Conservation (phyloP, 2,888 invertebrate species). For the Phyto melanocephala region DNA sequence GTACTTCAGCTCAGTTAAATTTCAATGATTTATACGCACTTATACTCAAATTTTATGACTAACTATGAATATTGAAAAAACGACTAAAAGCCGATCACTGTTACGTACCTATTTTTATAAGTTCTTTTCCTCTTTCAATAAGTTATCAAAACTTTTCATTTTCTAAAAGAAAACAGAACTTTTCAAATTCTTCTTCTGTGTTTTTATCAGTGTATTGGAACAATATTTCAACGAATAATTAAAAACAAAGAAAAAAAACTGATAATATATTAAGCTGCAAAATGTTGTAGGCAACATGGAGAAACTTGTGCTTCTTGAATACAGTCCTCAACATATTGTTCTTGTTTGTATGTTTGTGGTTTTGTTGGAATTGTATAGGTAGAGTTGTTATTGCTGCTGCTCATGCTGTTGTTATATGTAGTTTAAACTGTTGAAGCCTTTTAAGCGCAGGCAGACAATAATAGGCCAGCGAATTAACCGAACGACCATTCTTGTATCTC, state of each 20-base stretch:
- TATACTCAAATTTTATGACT: too few species aligned
- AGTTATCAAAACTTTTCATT: background rate
- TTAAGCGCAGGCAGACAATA: constrained; percentile 52
- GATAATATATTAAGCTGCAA: constrained; percentile 1
- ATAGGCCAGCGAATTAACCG: background rate
- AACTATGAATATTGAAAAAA: too few species aligned
- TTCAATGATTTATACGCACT: too few species aligned
- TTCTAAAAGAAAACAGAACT: background rate
- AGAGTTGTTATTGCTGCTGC: constrained; percentile 10
- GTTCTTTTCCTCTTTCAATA: too few species aligned
- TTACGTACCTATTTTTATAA: too few species aligned
- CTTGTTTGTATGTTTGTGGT: constrained; percentile 3
- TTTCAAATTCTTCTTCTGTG: background rate
- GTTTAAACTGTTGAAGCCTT: constrained; percentile 58
- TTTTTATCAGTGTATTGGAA: constrained; percentile 16
- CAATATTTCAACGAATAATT: background rate
- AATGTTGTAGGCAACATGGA: constrained; percentile 15
- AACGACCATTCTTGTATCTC: constrained; percentile 12
- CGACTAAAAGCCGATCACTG: too few species aligned
- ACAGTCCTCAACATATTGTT: constrained; percentile 6
- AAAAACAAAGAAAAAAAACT: background rate
- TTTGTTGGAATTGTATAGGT: constrained; percentile 37
- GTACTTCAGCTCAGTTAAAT: too few species aligned
- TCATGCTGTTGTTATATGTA: constrained; percentile 22
- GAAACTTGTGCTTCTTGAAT: constrained; percentile 32